Base-by-base conservation (phyloP, 2,797 vertebrate genomes). In the Microctenopoma lineatum region DNA sequence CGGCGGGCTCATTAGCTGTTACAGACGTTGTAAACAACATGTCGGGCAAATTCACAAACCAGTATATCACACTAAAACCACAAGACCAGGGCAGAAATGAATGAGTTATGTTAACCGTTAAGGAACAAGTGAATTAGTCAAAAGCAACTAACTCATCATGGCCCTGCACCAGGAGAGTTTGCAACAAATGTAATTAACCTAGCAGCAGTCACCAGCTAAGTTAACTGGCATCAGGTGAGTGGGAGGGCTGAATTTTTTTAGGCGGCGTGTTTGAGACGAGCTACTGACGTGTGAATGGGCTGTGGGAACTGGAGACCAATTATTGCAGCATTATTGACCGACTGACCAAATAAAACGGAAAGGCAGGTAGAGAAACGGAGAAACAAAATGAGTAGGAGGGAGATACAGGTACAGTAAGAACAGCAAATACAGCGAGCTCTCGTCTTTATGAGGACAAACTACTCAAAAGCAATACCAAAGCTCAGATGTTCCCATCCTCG, bases 251-350 rank as follows among this genome's bases (percentile, higher is more conserved):
- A 68, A 39, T 48, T 34, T 34, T 34, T 34, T 34, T 34, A 34
- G 50, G 54, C 47, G 2, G 12, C 2, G 41, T 9, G 3, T 61
- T 42, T 74, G 44, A 71, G 67, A 66, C 39, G 3, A 10, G 21
- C 59, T 62, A 25, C 61, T 78, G 75, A 81, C 64, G 47, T 52
- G 38, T 61, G 62, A 75, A 76, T 9, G 51, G 66, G 66, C 65
- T 44, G 73, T 45, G 57, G 70, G 68, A 86, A 87, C 77, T 45
- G 58, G 59, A 80, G 77, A 80, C 56, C 59, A 74, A 85, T 78
- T 12, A 80, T 79, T 41, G 48, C 73, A 18, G 48, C 3, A 1
- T 21, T 72, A 72, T 78, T 75, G 78, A 90, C 68, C 71, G 79
- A 83, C 47, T 66, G 61, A 74, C 72, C 48, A 53, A 79, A 70